Evolutionary conservation across 2,113 vertebrate species (phyloP), one percentile per base, ranked within the genome.

Genomic region (Elaphurus davidianus): DNA sequence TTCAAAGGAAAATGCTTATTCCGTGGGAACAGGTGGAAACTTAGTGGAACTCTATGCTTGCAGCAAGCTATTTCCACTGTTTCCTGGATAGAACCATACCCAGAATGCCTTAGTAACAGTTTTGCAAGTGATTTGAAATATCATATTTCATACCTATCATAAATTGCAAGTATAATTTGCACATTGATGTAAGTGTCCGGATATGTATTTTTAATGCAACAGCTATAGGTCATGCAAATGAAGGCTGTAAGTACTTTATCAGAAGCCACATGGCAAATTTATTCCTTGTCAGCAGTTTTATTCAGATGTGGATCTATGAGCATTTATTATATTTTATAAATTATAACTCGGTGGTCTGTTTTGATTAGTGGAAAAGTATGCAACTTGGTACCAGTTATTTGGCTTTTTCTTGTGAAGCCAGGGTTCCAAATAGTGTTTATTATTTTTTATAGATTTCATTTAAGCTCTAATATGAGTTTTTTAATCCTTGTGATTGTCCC

Each of bases 211-310:
- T 98, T 97, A 98, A 98, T 97, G 23, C 92, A 98, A 93, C 14
- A 96, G 82, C 96, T 87, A 87, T 57, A 64, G 96, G 85, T 97
- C 98, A 95, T 95, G 94, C 98, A 98, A 98, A 97, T 98, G 98
- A 97, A 95, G 96, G 84, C 83, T 93, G 91, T 98, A 98, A 98
- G 98, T 87, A 96, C 97, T 47, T 98, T 91, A 64, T 98, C 94
- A 96, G 96, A 96, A 98, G 96, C 98, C 98, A 98, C 98, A 98
- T 98, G 98, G 97, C 79, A 88, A 87, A 78, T 98, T 99, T 98
- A 98, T 98, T 98, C 93, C 36, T 89, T 95, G 98, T 98, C 96
- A 84, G 98, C 98, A 97, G 87, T 98, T 98, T 94, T 93, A 97
- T 98, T 98, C 97, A 98, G 50, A 98, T 90, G 93, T 60, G 89